Percentiles rank a stretch among this genome's conserved stretches.
Conservation (phyloP, 2,797 vertebrate species). For the Urophycis tenuis region DNA sequence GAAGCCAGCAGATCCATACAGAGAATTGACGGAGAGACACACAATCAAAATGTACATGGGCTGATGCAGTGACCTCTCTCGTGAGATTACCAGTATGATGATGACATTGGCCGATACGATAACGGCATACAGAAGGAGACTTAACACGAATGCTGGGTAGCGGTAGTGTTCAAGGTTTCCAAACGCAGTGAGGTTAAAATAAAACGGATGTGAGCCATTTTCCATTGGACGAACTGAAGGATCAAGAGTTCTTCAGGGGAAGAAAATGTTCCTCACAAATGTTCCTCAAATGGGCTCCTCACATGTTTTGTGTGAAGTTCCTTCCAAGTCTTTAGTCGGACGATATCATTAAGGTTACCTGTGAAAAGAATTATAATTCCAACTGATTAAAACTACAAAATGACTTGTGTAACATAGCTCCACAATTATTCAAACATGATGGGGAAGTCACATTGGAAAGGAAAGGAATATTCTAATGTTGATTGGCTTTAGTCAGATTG, state of each 20-base stretch:
- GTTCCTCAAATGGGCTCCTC: neutral
- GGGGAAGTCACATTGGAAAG: neutral
- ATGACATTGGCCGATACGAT: constrained; percentile 1
- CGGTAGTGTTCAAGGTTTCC: neutral
- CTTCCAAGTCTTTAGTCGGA: neutral
- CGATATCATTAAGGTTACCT: neutral
- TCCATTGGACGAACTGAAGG: neutral
- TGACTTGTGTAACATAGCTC: neutral
- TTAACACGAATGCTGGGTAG: neutral
- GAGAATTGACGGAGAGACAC: constrained; percentile 53
- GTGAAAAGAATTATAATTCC: neutral
- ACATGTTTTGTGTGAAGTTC: neutral
- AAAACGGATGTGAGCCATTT: neutral
- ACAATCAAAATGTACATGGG: constrained; percentile 57
- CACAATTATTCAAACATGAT: neutral
- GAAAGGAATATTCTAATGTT: neutral
- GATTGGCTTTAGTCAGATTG: neutral
- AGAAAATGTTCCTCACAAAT: neutral
- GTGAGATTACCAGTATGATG: neutral
- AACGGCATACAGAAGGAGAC: neutral
- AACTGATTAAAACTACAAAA: too few relatives aligned
- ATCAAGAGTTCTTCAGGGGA: neutral
- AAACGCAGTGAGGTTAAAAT: constrained; percentile 3
- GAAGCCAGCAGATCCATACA: constrained; percentile 54
- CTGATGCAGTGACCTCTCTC: constrained; percentile 16